Evolutionary conservation across 2,113 vertebrate species (phyloP).

Genomic region (Dolichotis patagonum): DNA sequence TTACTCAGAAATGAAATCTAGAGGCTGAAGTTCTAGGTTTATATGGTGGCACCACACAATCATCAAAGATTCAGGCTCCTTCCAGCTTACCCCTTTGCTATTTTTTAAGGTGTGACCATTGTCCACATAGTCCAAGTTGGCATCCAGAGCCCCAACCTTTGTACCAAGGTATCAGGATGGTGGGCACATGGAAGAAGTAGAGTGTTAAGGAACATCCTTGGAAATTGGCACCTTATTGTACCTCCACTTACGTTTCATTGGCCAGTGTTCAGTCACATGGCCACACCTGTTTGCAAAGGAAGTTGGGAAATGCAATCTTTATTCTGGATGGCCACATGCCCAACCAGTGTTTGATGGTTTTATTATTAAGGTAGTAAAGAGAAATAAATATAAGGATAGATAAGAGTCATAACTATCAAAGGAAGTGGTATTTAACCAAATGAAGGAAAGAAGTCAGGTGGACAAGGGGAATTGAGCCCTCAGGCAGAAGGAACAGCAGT

Average conservation of each 20-base stretch:
- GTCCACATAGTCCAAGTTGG: not conserved
- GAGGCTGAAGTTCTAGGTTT: not conserved
- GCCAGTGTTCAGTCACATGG: not conserved
- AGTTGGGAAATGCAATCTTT: not conserved
- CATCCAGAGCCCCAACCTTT: not conserved
- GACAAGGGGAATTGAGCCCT: not conserved
- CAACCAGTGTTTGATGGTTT: not conserved
- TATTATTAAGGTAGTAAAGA: not conserved
- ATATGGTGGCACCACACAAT: not conserved
- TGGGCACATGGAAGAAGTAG: not conserved
- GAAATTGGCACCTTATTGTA: not conserved
- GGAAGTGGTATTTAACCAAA: not conserved
- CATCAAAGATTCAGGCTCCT: not conserved
- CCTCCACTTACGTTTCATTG: not conserved
- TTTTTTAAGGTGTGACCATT: not conserved
- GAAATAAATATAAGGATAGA: not conserved
- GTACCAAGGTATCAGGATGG: not conserved
- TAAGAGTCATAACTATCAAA: not conserved
- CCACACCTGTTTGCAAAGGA: not conserved
- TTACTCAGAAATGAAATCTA: not conserved
- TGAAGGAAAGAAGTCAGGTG: not conserved
- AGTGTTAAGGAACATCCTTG: not conserved
- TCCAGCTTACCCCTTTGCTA: not conserved
- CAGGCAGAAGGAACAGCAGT: not conserved
- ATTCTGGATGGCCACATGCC: not conserved